Evolutionary conservation across 2,113 vertebrate genomes (phyloP).

Genomic region (Scalopus aquaticus): DNA sequence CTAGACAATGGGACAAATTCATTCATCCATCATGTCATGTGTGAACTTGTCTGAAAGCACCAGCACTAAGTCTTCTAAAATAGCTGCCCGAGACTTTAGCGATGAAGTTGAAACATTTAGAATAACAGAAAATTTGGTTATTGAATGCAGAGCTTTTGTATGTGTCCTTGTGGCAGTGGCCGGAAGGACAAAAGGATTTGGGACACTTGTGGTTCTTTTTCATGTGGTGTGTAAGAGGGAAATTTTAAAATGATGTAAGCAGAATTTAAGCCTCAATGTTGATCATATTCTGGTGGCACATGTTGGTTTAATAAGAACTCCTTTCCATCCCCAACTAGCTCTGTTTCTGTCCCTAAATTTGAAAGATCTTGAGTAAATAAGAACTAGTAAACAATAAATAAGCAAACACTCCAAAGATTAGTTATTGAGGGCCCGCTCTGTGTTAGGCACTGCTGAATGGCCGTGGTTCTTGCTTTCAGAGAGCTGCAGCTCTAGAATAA

Average conservation of each 20-base stretch:
- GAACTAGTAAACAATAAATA: background rate
- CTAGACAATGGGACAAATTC: constrained; percentile 49
- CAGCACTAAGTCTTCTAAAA: constrained; percentile 50
- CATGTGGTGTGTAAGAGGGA: background rate
- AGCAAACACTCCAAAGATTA: background rate
- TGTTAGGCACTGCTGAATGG: background rate
- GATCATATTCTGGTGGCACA: constrained; percentile 18
- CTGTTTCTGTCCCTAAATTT: constrained; percentile 29
- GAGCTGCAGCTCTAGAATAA: background rate
- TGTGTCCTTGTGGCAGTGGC: background rate
- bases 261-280: background rate
- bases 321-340: constrained; percentile 8
- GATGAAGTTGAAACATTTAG: constrained; percentile 30
- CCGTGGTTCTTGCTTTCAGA: background rate
- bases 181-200: constrained; percentile 49
- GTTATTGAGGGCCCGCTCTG: background rate
- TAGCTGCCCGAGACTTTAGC: constrained; percentile 13
- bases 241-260: constrained; percentile 17
- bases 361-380: constrained; percentile 27
- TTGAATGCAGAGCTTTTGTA: background rate
- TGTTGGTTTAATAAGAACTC: constrained; percentile 46
- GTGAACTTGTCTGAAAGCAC: constrained; percentile 63
- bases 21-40: background rate
- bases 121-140: background rate
- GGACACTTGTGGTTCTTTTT: constrained; percentile 49